Percentiles rank a stretch among this genome's conserved stretches.
phyloP scores from a whole-genome alignment of 2,797 vertebrate genomes.

The Sebastes umbrosus region DNA sequence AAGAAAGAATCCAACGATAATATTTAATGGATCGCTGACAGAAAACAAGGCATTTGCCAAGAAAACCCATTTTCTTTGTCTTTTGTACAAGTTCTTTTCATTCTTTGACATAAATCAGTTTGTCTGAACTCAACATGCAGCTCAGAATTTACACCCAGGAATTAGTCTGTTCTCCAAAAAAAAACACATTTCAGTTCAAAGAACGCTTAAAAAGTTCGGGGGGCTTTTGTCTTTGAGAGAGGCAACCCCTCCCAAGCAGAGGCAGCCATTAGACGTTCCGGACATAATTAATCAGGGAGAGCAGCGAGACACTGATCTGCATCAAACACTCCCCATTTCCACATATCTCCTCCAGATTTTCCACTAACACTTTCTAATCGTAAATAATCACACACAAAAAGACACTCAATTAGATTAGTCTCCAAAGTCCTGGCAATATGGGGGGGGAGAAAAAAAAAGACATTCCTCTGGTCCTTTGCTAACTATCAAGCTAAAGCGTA shows the following conservation, averaged over 20 bases:
- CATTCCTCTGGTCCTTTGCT: constrained; percentile 79
- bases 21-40: constrained; percentile 37
- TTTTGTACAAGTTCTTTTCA: constrained; percentile 34
- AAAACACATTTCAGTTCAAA: constrained; percentile 74
- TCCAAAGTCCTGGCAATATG: constrained; percentile 81
- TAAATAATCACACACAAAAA: constrained; percentile 85
- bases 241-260: constrained; percentile 60
- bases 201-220: constrained; percentile 67
- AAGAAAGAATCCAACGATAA: constrained; percentile 34
- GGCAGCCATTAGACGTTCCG: constrained; percentile 66
- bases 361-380: constrained; percentile 83
- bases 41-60: constrained; percentile 37
- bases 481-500: constrained; percentile 84
- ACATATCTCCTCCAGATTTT: constrained; percentile 82
- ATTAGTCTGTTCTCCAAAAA: constrained; percentile 54
- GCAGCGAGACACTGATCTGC: constrained; percentile 75
- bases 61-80: constrained; percentile 42
- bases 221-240: constrained; percentile 69
- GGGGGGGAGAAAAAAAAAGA: constrained; percentile 53
- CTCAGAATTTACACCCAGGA: constrained; percentile 63
- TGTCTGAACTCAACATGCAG: constrained; percentile 41
- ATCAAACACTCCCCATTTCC: constrained; percentile 79
- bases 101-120: constrained; percentile 55
- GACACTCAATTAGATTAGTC: constrained; percentile 85
- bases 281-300: constrained; percentile 81